Base-by-base conservation (phyloP, 2,113 vertebrate genomes). In the Oryzias javanicus region DNA sequence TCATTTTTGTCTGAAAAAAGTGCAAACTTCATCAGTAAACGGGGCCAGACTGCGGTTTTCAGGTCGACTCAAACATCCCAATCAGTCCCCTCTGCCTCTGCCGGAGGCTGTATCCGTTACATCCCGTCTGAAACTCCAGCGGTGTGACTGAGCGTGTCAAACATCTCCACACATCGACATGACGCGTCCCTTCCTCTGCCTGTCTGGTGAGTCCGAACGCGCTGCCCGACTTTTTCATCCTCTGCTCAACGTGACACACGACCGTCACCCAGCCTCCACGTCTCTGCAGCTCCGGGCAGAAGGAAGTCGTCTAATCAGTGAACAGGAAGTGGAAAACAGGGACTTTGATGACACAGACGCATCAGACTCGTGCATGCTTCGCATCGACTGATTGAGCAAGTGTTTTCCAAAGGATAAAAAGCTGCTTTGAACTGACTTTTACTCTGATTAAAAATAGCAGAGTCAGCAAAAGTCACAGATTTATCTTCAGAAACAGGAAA, bases 111-210 rank as follows among this genome's bases (percentile, higher is more conserved):
- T 54, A 72, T 80, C 63, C 59, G 58, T 69, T 78, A 48, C 82
- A 75, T 40, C 76, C 67, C n/a, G 76, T 70, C 75, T 67, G 44
- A 76, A 58, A 68, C 64, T 54, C 42, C 72, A 60, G 16, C 61
- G 24, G 79, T 67, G 4, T 80, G 80, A 80, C 73, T 61, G 69
- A 67, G 51, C 76, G 60, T 63, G 73, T 85, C 86, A 84, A 80
- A 85, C 78, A 70, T 56, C 60, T 45, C 64, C 70, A 60, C 78
- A 67, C 72, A 54, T 79, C 80, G 74, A 60, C 58, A 46, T 64
- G 79, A 79, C 79, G 59, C 1, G 55, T 63, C 56, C 55, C 57
- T 70, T 85, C 72, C 70, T 48, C 53, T 22, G 67, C 67, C 74
- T 51, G 60, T 69, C 76, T 56, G 60, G 20, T 4, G 6, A 29